Base-by-base conservation (phyloP, 2,888 invertebrate genomes). In the Trachelus stipa region DNA sequence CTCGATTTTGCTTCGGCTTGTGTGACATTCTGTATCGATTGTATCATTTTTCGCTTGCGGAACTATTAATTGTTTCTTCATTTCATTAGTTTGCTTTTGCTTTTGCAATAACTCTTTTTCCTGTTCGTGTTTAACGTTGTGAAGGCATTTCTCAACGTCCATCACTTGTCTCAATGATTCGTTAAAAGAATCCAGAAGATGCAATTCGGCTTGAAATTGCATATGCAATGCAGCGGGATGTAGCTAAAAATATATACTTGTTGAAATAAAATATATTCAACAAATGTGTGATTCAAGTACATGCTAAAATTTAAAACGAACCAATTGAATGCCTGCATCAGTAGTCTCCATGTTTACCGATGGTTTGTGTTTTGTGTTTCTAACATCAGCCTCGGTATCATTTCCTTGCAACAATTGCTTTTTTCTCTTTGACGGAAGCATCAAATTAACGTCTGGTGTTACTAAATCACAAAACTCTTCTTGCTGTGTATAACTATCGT, bases 151-250 rank as follows among this genome's bases (percentile, higher is more conserved):
- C 88, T 94, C 94, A 77, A 94, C 92, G 69, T 93, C 92, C 80
- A 92, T 92, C 68, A 94, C 92, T 87, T 94, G 94, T 73, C 92
- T 90, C 37, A 94, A 86, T 0, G 94, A 94, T 86, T 94, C 93
- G 79, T 94, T 94, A 85, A 94, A 93, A 74, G 94, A 93, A 83
- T 94, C 94, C 69, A 94, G 88, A 73, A 94, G 91, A 88, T 93
- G 93, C 74, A 94, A 91, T 89, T 94, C 94, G 0, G 94, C 93
- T 87, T 93, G 93, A 85, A 94, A 93, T 86, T 93, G 93, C 84
- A 93, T 91, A 87, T 94, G 93, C 75, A 94, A 92, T 74, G 93
- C 93, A 80, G 92, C 92, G 12, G 94, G 93, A 80, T 90, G 89
- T 74, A 89, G 77, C 87, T 84, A 81, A 73, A 87, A 87, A 79